A percentile compares a stretch with the other conserved stretches of the same genome.
phyloP scores from a whole-genome alignment of 2,113 vertebrate species.

The Rattus rattus region DNA sequence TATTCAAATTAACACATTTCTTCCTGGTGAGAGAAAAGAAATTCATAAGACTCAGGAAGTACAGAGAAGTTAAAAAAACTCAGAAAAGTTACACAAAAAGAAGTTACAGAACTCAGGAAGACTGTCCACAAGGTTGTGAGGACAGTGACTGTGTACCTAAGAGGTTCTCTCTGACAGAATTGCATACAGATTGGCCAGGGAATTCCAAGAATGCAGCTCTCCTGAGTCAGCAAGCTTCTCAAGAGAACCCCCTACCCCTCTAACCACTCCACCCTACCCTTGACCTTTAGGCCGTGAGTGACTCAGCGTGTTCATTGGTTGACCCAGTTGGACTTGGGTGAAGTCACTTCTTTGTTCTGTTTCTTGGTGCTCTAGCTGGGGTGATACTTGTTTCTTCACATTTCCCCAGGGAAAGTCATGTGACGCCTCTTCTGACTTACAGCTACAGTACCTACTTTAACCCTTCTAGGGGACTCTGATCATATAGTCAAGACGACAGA shows the following conservation, averaged over 20 bases:
- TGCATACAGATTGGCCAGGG: neutral
- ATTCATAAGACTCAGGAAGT: neutral
- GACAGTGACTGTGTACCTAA: neutral
- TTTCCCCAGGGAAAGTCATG: neutral
- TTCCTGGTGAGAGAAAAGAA: neutral
- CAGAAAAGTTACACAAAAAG: neutral
- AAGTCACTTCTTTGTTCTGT: neutral
- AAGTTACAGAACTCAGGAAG: neutral
- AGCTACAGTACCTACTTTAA: neutral
- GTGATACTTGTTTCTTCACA: neutral
- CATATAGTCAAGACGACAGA: neutral
- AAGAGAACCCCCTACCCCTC: neutral
- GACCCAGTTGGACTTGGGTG: neutral
- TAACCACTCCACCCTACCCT: no score
- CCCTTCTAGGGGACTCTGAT: neutral
- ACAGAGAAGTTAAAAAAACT: neutral
- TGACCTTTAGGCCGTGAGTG: neutral
- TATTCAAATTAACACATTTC: neutral
- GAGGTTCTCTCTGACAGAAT: neutral
- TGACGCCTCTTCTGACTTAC: neutral
- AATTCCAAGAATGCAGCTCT: neutral
- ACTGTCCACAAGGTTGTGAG: neutral
- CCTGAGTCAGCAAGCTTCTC: neutral
- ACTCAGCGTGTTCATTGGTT: neutral
- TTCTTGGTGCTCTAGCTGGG: neutral